A percentile compares a stretch with the other conserved stretches of the same genome.
phyloP scores from a whole-genome alignment of 2,888 invertebrate genomes.

The Agelastica alni region DNA sequence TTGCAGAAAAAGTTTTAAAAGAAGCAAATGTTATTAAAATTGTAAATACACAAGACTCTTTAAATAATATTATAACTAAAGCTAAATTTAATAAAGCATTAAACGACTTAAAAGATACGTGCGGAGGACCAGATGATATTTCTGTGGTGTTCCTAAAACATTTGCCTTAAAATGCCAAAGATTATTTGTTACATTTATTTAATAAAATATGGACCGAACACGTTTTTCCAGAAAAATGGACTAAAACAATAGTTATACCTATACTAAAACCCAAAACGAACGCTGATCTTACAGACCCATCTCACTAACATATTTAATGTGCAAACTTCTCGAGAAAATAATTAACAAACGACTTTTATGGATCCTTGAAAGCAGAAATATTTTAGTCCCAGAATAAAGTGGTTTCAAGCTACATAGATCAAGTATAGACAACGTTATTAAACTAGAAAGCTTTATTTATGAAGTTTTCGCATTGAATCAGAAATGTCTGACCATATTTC shows the following conservation, averaged over 20 bases:
- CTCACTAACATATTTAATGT: neutral
- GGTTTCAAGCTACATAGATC: too few species aligned
- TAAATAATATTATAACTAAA: neutral
- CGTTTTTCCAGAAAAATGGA: neutral
- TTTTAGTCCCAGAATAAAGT: neutral
- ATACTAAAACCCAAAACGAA: neutral
- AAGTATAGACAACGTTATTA: too few species aligned
- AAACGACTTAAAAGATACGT: neutral
- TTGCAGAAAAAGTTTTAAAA: too few species aligned
- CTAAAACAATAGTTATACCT: neutral
- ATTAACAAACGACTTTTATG: neutral
- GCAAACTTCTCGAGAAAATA: neutral
- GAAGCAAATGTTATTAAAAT: too few species aligned
- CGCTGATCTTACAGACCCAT: neutral
- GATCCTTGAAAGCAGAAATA: neutral
- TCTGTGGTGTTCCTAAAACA: neutral
- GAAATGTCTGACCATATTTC: too few species aligned
- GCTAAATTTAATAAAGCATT: neutral
- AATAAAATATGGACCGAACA: constrained; percentile 5
- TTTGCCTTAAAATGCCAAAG: neutral
- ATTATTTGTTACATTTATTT: neutral
- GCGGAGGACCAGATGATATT: constrained; percentile 5
- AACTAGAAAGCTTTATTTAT: too few species aligned
- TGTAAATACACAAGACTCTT: too few species aligned
- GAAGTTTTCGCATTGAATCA: too few species aligned